These are phyloP conservation scores for Pimephales promelas DNA, from an alignment of 2,113 vertebrate genomes.

Conservation along the genomic window DNA sequence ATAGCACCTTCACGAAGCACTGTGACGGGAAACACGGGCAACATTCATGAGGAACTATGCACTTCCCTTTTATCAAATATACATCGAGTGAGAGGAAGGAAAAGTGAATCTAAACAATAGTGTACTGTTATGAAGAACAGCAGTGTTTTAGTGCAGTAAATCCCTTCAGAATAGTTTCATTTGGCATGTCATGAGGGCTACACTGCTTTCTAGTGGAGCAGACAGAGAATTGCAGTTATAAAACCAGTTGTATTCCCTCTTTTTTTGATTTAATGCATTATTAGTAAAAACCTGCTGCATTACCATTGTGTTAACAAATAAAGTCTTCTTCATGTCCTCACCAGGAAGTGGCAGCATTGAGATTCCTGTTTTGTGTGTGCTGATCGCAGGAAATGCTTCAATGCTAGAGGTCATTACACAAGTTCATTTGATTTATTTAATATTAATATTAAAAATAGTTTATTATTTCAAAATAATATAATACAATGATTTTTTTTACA, in stretches of 20 bases:
- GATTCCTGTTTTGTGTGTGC: conserved; percentile 85
- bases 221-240: neutral
- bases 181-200: neutral
- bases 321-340: neutral
- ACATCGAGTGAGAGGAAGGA: neutral
- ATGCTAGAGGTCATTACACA: conserved; percentile 78
- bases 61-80: conserved; percentile 40
- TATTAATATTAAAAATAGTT: neutral
- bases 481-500: neutral
- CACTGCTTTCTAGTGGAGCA: neutral
- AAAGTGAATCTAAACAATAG: neutral
- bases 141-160: neutral
- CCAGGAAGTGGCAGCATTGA: conserved; percentile 84
- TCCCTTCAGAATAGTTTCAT: neutral
- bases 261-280: neutral
- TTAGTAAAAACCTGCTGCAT: neutral
- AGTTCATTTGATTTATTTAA: neutral
- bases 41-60: neutral
- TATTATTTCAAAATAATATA: neutral
- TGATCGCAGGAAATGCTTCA: conserved; percentile 78
- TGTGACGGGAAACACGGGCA: neutral
- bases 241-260: neutral
- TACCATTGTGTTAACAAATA: neutral
- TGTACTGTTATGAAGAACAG: neutral
- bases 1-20: neutral